Percentiles rank a stretch among this genome's conserved stretches.
Evolutionary conservation across 35 echinoderm and acorn worm species (phyloP).

Genomic region (Acanthaster planci): DNA sequence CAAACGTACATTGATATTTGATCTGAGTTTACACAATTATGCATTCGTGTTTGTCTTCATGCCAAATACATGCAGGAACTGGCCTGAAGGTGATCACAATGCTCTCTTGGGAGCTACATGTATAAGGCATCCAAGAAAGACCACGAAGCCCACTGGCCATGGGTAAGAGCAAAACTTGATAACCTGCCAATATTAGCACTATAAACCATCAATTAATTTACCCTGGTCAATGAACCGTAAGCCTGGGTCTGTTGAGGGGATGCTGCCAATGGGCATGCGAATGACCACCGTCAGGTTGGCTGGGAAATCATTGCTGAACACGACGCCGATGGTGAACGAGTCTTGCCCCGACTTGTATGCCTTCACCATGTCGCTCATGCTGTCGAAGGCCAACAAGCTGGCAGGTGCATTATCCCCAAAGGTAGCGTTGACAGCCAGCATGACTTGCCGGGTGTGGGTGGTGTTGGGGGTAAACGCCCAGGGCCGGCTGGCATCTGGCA

Average conservation of each 20-base stretch:
- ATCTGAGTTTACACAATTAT: too few relatives aligned
- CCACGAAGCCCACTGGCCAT: too few relatives aligned
- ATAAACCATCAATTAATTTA: too few relatives aligned
- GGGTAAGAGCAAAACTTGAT: too few relatives aligned
- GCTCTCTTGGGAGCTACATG: too few relatives aligned
- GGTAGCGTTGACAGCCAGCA: neutral
- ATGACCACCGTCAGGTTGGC: conserved; percentile 51
- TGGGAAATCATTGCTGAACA: conserved; percentile 35
- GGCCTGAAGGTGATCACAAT: too few relatives aligned
- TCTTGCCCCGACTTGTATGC: neutral
- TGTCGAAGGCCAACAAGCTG: conserved; percentile 25
- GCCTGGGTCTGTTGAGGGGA: neutral
- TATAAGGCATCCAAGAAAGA: too few relatives aligned
- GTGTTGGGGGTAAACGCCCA: conserved; percentile 41
- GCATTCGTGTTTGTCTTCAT: too few relatives aligned
- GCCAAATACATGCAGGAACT: too few relatives aligned
- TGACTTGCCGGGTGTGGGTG: neutral
- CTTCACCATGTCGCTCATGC: conserved; percentile 12
- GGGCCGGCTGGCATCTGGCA: neutral
- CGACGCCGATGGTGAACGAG: conserved; percentile 11
- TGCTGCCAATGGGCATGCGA: neutral
- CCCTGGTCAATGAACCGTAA: conserved; percentile 1
- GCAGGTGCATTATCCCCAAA: neutral
- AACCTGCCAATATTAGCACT: too few relatives aligned
- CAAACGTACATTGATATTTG: too few relatives aligned